phyloP scores from a whole-genome alignment of 2,113 vertebrate genomes.

The Clupea harengus region DNA sequence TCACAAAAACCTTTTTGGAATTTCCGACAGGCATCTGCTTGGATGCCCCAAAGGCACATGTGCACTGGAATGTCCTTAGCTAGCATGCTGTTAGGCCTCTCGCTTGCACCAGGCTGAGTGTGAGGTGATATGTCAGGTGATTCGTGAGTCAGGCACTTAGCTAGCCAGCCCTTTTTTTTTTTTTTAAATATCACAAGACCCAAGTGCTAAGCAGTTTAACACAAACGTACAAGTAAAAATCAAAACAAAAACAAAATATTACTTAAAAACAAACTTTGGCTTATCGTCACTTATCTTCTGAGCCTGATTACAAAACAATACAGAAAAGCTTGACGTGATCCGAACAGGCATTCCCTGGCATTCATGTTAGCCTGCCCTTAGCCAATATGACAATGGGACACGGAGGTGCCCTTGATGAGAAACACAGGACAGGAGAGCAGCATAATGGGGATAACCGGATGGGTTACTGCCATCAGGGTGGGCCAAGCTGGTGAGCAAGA shows the following conservation, averaged over 20 bases:
- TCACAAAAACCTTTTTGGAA: slow-evolving; percentile 1
- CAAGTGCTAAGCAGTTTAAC: slow-evolving; percentile 11
- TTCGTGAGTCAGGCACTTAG: neutral
- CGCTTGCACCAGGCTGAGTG: neutral
- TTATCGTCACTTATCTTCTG: neutral
- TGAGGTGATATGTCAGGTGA: neutral
- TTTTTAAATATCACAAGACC: neutral
- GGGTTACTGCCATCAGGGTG: neutral
- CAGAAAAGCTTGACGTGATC: neutral
- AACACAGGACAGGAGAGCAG: neutral
- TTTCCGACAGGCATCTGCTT: neutral
- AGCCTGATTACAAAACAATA: neutral
- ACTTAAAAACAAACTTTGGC: neutral
- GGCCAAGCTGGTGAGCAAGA: neutral
- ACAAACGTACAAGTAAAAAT: neutral
- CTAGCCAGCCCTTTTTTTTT: neutral
- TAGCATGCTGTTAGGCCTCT: neutral
- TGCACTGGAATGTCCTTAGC: neutral
- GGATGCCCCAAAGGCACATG: neutral
- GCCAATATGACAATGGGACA: neutral
- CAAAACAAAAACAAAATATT: neutral
- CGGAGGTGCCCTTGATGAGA: neutral
- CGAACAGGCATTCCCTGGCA: neutral
- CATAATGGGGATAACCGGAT: neutral
- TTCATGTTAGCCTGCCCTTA: neutral